Evolutionary conservation across 2,888 invertebrate genomes (phyloP), one percentile per base, ranked within the genome.

Genomic region (Hoplodrina blanda): DNA sequence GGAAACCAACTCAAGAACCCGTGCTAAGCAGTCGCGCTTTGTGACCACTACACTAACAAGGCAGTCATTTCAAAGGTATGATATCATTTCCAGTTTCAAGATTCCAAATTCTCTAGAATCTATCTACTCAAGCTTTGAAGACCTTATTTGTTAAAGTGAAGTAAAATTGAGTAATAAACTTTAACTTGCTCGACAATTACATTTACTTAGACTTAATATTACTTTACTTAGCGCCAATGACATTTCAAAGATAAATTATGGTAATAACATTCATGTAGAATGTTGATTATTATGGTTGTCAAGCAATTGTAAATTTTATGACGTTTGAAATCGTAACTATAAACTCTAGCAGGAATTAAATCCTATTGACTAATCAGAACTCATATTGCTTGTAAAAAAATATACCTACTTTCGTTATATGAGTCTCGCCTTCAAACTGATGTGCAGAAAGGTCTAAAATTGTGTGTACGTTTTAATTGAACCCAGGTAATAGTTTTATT

Each of bases 141-240:
- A 0, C 4, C 7, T 17, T 5, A 46, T n/a, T 44, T 63, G 53
- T 59, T 10, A 0, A 56, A 56, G 25, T 44, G 37, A 54, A 57
- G 13, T 37, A 3, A 1, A n/a, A 62, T 54, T 62, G 53, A 46
- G 60, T 11, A 70, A 80, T 68, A 69, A 71, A 71, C 33, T 10
- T 44, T 30, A 50, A 37, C 46, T 56, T 56, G 60, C 64, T 33
- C 56, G 20, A 64, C 19, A 59, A 60, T 62, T 62, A 56, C 41
- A 53, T 71, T 64, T 56, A 37, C 15, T 57, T 52, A 50, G 33
- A 46, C 55, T 49, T 50, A 13, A 37, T 62, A 56, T 20, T n/a
- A 61, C 52, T 63, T 20, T n/a, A 61, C 52, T 63, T 8, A 41
- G 53, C 44, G 25, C 6, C 13, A 50, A 49, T 55, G 11, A 8